A percentile compares a stretch with the other conserved stretches of the same genome.
Conservation (phyloP, 2,888 invertebrate genomes). For the Aspidiotus rigidus region DNA sequence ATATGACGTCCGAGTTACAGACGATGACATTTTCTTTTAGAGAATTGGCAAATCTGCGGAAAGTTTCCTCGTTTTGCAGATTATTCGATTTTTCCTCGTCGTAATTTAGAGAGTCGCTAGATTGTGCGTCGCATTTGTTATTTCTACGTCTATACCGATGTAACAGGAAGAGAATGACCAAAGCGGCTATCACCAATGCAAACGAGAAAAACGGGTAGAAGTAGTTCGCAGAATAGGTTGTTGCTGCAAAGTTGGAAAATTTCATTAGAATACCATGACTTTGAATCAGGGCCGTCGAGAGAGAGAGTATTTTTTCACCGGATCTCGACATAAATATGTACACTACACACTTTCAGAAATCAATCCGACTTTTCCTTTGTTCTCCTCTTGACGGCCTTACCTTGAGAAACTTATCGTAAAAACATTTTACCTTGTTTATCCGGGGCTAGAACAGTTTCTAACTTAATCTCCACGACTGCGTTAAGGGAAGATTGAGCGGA, state of each 20-base stretch:
- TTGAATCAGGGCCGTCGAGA: no score
- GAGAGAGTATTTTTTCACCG: neutral
- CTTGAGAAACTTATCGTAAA: neutral
- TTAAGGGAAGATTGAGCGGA: constrained; percentile 53
- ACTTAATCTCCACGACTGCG: constrained; percentile 66
- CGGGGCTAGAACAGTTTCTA: constrained; percentile 54
- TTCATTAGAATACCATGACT: no score
- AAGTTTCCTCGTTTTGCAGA: constrained; percentile 80
- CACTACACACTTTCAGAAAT: neutral
- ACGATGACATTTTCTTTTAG: constrained; percentile 48
- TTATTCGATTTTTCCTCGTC: constrained; percentile 86
- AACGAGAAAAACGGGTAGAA: constrained; percentile 8
- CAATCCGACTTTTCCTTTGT: neutral
- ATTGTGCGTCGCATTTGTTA: constrained; percentile 6
- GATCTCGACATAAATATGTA: no score
- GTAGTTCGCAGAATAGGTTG: constrained; percentile 15
- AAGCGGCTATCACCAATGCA: neutral
- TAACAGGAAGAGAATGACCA: constrained; percentile 9
- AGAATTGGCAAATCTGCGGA: constrained; percentile 68
- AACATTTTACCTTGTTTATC: constrained; percentile 19
- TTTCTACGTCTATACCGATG: constrained; percentile 18
- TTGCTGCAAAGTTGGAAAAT: neutral
- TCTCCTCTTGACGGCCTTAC: no score
- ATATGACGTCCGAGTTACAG: constrained; percentile 35
- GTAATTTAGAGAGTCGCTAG: constrained; percentile 43